Evolutionary conservation across 2,113 vertebrate genomes (phyloP).

Genomic region (Amblyopsis rosae): DNA sequence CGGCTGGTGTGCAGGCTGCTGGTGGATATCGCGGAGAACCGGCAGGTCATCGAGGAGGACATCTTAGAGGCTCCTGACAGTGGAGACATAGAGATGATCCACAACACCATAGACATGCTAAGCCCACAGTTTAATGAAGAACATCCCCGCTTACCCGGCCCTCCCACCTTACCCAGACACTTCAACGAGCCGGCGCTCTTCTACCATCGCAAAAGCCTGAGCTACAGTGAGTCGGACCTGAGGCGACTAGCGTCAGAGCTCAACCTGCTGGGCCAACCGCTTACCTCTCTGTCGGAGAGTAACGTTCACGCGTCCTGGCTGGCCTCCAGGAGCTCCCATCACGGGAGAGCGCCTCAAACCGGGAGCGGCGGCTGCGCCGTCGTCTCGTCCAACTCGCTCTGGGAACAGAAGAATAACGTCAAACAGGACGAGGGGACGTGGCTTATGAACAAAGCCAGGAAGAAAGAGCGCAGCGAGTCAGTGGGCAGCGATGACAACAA

Average conservation of each 20-base stretch:
- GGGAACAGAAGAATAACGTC: constrained; percentile 75
- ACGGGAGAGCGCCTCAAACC: background rate
- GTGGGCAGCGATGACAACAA: constrained; percentile 51
- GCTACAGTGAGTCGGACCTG: constrained; percentile 93
- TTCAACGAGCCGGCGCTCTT: constrained; percentile 80
- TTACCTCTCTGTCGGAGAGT: constrained; percentile 69
- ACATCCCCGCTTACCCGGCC: constrained; percentile 61
- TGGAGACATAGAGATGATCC: constrained; percentile 80
- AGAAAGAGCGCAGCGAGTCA: constrained; percentile 76
- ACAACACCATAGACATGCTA: constrained; percentile 68
- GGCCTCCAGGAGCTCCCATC: too few species aligned
- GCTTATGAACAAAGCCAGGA: constrained; percentile 57
- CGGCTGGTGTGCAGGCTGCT: constrained; percentile 85
- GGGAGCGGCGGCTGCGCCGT: constrained; percentile 53
- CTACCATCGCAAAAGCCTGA: constrained; percentile 83
- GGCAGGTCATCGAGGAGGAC: constrained; percentile 83
- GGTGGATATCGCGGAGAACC: constrained; percentile 87
- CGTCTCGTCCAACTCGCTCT: constrained; percentile 71
- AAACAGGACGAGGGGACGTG: constrained; percentile 58
- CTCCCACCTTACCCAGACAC: constrained; percentile 70
- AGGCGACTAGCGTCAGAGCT: constrained; percentile 76
- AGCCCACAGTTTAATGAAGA: constrained; percentile 69
- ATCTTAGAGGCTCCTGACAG: constrained; percentile 80
- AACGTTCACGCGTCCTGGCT: constrained; percentile 33
- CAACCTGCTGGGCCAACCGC: constrained; percentile 77